These are phyloP conservation scores for Romanomermis culicivorax DNA, from an alignment of 2,888 invertebrate species.

Conservation along the genomic window DNA sequence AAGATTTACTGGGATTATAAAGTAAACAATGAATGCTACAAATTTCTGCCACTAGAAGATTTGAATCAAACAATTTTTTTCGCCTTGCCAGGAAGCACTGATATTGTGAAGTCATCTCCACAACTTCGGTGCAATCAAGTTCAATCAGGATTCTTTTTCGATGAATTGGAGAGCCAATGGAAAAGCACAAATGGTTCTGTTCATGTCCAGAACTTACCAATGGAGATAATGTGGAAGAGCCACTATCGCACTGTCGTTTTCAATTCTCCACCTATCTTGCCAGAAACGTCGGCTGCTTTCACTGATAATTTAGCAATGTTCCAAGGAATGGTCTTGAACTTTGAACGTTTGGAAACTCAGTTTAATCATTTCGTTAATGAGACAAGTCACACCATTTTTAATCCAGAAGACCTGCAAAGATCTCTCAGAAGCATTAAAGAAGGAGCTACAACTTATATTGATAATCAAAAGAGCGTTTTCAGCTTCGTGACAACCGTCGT, in stretches of 20 bases:
- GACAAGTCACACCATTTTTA: neutral
- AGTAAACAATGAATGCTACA: neutral
- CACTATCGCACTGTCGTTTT: neutral
- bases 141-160: neutral
- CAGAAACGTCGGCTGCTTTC: neutral
- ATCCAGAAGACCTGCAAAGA: too few relatives aligned
- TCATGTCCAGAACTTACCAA: neutral
- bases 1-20: neutral
- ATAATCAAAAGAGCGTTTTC: too few relatives aligned
- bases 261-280: neutral
- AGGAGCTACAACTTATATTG: too few relatives aligned
- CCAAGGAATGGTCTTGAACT: neutral
- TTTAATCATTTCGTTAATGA: neutral
- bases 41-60: too few relatives aligned
- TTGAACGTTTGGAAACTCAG: neutral
- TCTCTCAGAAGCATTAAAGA: too few relatives aligned
- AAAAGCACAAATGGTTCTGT: neutral
- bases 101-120: neutral
- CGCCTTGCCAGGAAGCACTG: neutral
- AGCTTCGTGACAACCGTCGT: too few relatives aligned
- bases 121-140: neutral
- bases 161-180: neutral
- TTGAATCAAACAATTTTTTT: neutral
- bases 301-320: neutral
- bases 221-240: neutral